Percentiles rank a stretch among this genome's conserved stretches.
phyloP scores from a whole-genome alignment of 2,888 invertebrate species.

The Drosophila mettleri region DNA sequence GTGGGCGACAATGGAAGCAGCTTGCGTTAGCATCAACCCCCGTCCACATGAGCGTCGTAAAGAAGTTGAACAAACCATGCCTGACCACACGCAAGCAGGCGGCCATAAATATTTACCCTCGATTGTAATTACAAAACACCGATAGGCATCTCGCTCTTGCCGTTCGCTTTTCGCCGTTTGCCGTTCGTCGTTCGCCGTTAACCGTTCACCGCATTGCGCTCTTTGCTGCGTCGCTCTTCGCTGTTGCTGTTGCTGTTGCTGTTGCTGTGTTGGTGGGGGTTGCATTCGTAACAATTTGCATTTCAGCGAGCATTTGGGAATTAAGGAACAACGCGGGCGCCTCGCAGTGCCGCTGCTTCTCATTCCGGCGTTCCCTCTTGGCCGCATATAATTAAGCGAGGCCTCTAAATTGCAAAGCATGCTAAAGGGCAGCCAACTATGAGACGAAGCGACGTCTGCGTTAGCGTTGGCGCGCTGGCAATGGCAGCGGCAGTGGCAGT shows the following conservation, averaged over 20 bases:
- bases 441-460: constrained; percentile 39
- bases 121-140: constrained; percentile 80
- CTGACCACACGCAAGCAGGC: constrained; percentile 72
- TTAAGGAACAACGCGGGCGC: constrained; percentile 53
- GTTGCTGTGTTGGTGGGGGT: constrained; percentile 54
- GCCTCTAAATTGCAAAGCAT: constrained; percentile 76
- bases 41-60: constrained; percentile 9
- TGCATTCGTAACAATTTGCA: constrained; percentile 72
- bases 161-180: constrained; percentile 9
- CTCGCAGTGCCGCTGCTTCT: constrained; percentile 25
- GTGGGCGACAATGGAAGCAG: constrained; percentile 53
- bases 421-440: constrained; percentile 62
- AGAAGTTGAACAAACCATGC: constrained; percentile 58
- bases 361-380: constrained; percentile 17
- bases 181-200: neutral
- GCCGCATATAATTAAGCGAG: constrained; percentile 77
- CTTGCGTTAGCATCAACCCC: constrained; percentile 30
- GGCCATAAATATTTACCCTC: constrained; percentile 76
- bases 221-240: constrained; percentile 12
- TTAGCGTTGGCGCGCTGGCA: constrained; percentile 1
- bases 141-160: constrained; percentile 76
- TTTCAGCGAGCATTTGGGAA: constrained; percentile 71
- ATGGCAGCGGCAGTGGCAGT: constrained; percentile 12
- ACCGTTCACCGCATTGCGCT: constrained; percentile 1
- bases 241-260: too few species aligned